Evolutionary conservation across 2,797 vertebrate species (phyloP).

Genomic region (Sebastiscus albofasciatus): DNA sequence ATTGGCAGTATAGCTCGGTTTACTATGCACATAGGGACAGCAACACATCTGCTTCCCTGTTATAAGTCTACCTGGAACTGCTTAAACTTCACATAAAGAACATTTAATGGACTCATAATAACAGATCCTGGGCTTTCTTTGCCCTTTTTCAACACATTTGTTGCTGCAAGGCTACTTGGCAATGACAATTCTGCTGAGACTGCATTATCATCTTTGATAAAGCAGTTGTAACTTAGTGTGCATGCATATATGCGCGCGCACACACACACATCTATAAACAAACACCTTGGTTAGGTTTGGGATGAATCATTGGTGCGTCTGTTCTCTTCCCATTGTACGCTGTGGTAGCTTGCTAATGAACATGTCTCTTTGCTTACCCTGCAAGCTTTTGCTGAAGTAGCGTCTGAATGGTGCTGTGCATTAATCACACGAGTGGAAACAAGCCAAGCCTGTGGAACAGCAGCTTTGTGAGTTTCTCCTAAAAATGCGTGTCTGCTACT

Average conservation of each 20-base stretch:
- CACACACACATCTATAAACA: conserved; percentile 17
- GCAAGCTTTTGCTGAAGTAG: conserved; percentile 45
- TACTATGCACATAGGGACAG: background rate
- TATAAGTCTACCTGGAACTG: background rate
- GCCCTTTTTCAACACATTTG: conserved; percentile 42
- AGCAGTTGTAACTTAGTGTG: conserved; percentile 38
- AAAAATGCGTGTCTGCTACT: conserved; percentile 57
- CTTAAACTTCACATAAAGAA: conserved; percentile 22
- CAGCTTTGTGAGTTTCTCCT: conserved; percentile 58
- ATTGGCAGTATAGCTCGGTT: conserved; percentile 15
- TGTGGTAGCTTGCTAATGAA: conserved; percentile 63
- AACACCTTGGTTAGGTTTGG: conserved; percentile 17
- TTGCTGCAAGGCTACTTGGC: conserved; percentile 40
- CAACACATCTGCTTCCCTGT: conserved; percentile 16
- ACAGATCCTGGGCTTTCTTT: conserved; percentile 38
- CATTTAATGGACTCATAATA: conserved; percentile 33
- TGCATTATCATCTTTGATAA: conserved; percentile 65
- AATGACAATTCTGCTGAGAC: conserved; percentile 49
- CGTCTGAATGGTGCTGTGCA: conserved; percentile 51
- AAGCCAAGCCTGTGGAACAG: conserved; percentile 51
- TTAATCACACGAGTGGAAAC: conserved; percentile 73
- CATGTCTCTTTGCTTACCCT: conserved; percentile 55
- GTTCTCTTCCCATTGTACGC: conserved; percentile 40
- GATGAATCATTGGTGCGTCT: conserved; percentile 58
- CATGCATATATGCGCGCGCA: conserved; percentile 3